phyloP scores from a whole-genome alignment of 2,888 invertebrate species.

The Galerucella pusilla region DNA sequence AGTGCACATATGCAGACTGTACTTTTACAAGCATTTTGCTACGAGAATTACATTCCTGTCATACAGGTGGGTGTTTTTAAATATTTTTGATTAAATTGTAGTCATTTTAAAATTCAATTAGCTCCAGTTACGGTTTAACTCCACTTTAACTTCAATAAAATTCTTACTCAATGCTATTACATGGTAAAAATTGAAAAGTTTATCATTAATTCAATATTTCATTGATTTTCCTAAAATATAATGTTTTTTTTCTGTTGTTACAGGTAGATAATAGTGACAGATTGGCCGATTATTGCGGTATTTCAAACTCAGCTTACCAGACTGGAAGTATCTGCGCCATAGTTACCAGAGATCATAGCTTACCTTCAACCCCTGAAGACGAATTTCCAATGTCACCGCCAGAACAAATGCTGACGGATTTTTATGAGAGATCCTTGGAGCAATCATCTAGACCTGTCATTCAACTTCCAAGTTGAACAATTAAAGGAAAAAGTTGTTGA shows the following conservation, averaged over 20 bases:
- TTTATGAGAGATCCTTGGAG: slow-evolving; percentile 75
- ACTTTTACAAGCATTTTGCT: slow-evolving; percentile 81
- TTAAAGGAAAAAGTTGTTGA: neutral
- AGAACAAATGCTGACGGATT: slow-evolving; percentile 73
- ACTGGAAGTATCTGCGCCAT: slow-evolving; percentile 70
- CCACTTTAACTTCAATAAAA: too few species aligned
- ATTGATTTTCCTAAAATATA: neutral
- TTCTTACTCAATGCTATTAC: too few species aligned
- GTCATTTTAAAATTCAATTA: neutral
- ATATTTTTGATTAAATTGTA: neutral
- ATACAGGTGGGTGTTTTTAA: slow-evolving; percentile 69
- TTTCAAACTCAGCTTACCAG: slow-evolving; percentile 65
- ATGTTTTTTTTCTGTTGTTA: slow-evolving; percentile 59
- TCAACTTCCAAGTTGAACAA: slow-evolving; percentile 69
- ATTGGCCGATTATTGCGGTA: slow-evolving; percentile 67
- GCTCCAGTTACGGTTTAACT: neutral
- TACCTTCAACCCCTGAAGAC: slow-evolving; percentile 55
- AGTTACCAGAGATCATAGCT: slow-evolving; percentile 64
- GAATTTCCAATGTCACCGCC: slow-evolving; percentile 66
- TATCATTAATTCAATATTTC: too few species aligned
- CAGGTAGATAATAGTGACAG: slow-evolving; percentile 71
- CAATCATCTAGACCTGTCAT: slow-evolving; percentile 73
- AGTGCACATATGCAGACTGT: slow-evolving; percentile 84
- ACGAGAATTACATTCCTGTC: slow-evolving; percentile 81
- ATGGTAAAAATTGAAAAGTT: too few species aligned